Percentiles rank a stretch among this genome's conserved stretches.
phyloP scores from a whole-genome alignment of 2,888 invertebrate species.

The Dascillus cervinus region DNA sequence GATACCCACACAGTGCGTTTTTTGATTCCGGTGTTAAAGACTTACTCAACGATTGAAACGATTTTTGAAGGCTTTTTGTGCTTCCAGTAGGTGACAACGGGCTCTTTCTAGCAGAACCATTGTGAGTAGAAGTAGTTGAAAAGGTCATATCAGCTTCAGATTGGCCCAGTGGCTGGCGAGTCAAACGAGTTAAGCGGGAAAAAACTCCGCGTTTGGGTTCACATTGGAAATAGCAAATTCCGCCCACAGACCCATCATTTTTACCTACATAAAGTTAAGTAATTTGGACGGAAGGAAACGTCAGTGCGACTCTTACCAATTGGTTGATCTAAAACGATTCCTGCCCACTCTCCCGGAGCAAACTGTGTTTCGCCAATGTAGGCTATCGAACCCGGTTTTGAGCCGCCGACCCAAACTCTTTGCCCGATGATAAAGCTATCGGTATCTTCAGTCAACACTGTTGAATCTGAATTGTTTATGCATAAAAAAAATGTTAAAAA shows the following conservation, averaged over 20 bases:
- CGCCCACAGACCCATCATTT: slow-evolving; percentile 93
- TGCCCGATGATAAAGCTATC: slow-evolving; percentile 96
- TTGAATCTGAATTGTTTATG: slow-evolving; percentile 61
- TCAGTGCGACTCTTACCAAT: slow-evolving; percentile 61
- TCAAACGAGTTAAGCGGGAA: slow-evolving; percentile 79
- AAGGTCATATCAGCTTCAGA: slow-evolving; percentile 34
- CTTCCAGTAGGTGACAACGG: slow-evolving; percentile 36
- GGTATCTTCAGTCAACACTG: slow-evolving; percentile 77
- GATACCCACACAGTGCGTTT: too few species aligned
- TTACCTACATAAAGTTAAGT: slow-evolving; percentile 63
- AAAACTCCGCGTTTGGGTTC: slow-evolving; percentile 90
- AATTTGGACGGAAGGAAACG: too few species aligned
- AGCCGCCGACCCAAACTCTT: slow-evolving; percentile 87
- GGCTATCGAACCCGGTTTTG: slow-evolving; percentile 86
- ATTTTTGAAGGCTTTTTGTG: slow-evolving; percentile 29
- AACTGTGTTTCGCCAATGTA: slow-evolving; percentile 94
- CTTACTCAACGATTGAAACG: slow-evolving; percentile 32
- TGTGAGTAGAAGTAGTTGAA: slow-evolving; percentile 20
- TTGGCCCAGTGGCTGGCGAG: slow-evolving; percentile 58
- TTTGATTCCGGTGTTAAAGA: slow-evolving; percentile 1
- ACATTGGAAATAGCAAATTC: slow-evolving; percentile 89
- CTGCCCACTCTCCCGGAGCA: slow-evolving; percentile 98
- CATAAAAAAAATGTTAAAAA: background rate
- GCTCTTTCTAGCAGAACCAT: slow-evolving; percentile 27
- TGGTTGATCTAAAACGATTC: slow-evolving; percentile 90